Base-by-base conservation (phyloP, 2,113 vertebrate species). In the Pedionomus torquatus region DNA sequence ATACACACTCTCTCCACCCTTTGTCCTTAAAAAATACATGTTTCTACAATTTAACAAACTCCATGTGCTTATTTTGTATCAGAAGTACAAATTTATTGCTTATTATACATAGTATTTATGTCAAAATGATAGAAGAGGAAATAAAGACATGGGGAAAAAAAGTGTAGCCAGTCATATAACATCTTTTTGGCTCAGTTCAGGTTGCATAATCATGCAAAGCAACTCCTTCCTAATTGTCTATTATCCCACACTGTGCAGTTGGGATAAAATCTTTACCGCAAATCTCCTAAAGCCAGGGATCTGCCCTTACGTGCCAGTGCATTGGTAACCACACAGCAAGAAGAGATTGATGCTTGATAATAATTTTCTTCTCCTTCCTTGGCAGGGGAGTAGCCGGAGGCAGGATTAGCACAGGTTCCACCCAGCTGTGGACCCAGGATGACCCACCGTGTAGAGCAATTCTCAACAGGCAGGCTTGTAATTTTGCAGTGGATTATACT, bases 401-500 rank as follows among this genome's bases (percentile, higher is more conserved):
- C 46, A 76, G 63, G n/a, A 82, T 77, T 39, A 81, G 55, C 5
- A 25, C 0, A 1, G 30, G n/a, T 46, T 74, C 11, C 13, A 51
- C n/a, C 16, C 66, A 43, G 46, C 46, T 25, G 37, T 1, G 1
- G 43, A 39, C 43, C 21, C 30, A n/a, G 44, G 37, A 28, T 0
- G 1, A 48, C 24, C 39, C 0, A 4, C 23, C 4, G 0, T 2
- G 18, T 7, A 46, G 9, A 65, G 44, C 55, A 52, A 49, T n/a
- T 65, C 75, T 60, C 64, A 71, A 17, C 31, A 19, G 76, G 24
- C 75, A 81, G n/a, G 13, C n/a, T 31, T 11, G 23, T 52, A 43
- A 70, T 81, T 81, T 49, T 31, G 24, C 55, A 65, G 19, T 10
- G 13, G 57, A 60, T 76, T 58, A 65, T 28, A 60, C n/a, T 35